A percentile compares a stretch with the other conserved stretches of the same genome.
phyloP scores from a whole-genome alignment of 2,888 invertebrate species.

The Bhutanitis thaidina region DNA sequence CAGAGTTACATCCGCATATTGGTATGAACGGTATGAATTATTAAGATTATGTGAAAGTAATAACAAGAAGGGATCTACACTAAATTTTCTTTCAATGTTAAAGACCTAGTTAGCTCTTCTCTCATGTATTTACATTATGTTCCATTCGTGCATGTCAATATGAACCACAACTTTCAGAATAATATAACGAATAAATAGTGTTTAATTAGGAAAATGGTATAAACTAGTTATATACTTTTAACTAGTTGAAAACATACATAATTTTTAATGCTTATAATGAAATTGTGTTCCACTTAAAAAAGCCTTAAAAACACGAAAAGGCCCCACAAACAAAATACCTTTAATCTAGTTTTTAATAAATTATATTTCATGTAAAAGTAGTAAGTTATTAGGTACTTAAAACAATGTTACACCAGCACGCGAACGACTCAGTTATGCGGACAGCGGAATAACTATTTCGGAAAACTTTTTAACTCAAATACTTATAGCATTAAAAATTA shows the following conservation, averaged over 20 bases:
- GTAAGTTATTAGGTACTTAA: constrained; percentile 5
- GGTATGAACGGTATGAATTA: no score
- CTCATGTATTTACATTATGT: no score
- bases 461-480: no score
- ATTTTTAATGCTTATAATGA: not conserved
- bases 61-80: no score
- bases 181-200: not conserved
- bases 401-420: constrained; percentile 3
- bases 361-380: constrained; percentile 9
- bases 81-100: no score
- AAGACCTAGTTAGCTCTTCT: no score
- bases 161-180: no score
- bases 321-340: not conserved
- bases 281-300: not conserved
- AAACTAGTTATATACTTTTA: not conserved
- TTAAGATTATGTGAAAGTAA: no score
- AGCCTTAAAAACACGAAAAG: not conserved
- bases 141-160: no score
- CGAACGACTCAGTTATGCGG: constrained; percentile 6
- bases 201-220: not conserved
- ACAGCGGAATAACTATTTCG: not conserved
- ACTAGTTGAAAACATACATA: not conserved
- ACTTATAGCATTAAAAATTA: no score
- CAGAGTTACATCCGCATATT: no score
- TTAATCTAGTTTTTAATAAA: constrained; percentile 14